Base-by-base conservation (phyloP, 2,113 vertebrate species). In the Maccullochella peelii region DNA sequence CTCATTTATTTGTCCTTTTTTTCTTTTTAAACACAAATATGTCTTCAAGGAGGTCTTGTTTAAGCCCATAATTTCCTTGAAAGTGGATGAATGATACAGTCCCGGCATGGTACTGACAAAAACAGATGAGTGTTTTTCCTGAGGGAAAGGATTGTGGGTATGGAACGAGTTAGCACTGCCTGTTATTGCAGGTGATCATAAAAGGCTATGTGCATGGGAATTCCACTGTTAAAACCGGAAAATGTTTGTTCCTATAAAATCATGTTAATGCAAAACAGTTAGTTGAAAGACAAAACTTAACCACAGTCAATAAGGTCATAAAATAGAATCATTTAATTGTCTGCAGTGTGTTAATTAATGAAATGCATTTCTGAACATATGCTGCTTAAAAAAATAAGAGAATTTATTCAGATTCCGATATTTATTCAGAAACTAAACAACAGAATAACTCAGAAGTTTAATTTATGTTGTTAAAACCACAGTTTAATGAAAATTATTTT, bases 101-200 rank as follows among this genome's bases (percentile, higher is more conserved):
- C 94, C 87, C 85, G 86, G 88, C 86, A 67, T 88, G 91, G 88
- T 85, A 89, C 92, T 87, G 92, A 90, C 83, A 87, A 89, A 92
- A 93, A 92, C 91, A 93, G 91, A 91, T 92, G 91, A 95, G 90
- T 93, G 87, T 90, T 92, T 91, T 80, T 92, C 89, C 89, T 89
- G 80, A 89, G 93, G 91, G 91, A 91, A 78, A 84, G 83, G 86
- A 89, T 38, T 73, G 78, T 73, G 87, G 55, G 92, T 92, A 93
- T 92, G 94, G 92, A 94, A 94, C 42, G 77, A 93, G 89, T 94
- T 92, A 94, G 90, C 85, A 16, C 84, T 87, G 88, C 81, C 88
- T 94, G 94, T 93, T 94, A 88, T 94, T 93, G 91, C 94, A 95
- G 94, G 93, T 94, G 93, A 95, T 93, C 90, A 92, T 89, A 90